A percentile compares a stretch with the other conserved stretches of the same genome.
These are phyloP conservation scores for Drosophila lacertosa DNA, from an alignment of 1,140 invertebrate genomes.

Conservation along the genomic window DNA sequence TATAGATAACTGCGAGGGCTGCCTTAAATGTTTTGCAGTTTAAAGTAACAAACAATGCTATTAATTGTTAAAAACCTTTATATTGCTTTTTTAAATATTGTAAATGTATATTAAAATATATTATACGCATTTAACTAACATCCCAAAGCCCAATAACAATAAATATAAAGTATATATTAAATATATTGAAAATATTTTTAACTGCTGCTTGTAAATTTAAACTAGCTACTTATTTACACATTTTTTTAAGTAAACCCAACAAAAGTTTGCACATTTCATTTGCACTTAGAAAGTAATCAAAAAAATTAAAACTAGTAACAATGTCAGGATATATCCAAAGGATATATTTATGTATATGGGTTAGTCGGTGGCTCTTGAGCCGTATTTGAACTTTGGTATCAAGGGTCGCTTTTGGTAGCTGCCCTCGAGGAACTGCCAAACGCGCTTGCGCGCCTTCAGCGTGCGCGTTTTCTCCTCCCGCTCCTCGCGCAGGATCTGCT, in stretches of 20 bases:
- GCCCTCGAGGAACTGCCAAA: constrained; percentile 39
- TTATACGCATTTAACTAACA: no score
- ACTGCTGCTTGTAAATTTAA: neutral
- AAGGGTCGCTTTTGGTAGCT: constrained; percentile 35
- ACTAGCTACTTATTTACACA: neutral
- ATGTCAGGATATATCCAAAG: neutral
- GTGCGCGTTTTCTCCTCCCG: constrained; percentile 22
- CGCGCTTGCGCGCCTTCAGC: constrained; percentile 29
- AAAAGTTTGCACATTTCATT: neutral
- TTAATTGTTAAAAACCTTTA: no score
- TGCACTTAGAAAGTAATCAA: neutral
- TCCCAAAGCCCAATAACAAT: no score
- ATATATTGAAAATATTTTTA: neutral
- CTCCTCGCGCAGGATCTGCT: constrained; percentile 38
- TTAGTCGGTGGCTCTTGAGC: neutral
- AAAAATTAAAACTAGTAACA: neutral
- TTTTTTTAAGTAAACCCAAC: no score
- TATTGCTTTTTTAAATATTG: no score
- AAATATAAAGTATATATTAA: no score
- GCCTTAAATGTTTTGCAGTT: no score
- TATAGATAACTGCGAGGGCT: neutral
- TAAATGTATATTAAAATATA: no score
- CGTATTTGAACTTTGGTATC: constrained; percentile 47
- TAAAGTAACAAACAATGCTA: no score
- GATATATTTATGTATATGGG: neutral